A percentile compares a stretch with the other conserved stretches of the same genome.
Evolutionary conservation across 2,797 vertebrate species (phyloP).

Genomic region (Parotocinclus haroldoi): DNA sequence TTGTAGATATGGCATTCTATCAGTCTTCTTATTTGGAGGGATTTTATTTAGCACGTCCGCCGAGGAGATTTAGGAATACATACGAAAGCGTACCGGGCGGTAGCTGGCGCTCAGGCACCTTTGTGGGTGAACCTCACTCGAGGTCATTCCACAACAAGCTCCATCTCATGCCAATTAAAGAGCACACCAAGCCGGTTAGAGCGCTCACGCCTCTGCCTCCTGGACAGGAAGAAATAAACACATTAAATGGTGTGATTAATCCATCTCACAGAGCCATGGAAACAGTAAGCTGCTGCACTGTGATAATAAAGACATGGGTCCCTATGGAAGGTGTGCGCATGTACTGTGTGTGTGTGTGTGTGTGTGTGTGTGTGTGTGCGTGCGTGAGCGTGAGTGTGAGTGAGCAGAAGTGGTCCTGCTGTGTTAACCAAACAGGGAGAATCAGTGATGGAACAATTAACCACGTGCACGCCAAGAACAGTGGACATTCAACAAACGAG

Average conservation of each 20-base stretch:
- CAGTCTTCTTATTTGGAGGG: slow-evolving; percentile 40
- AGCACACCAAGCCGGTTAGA: slow-evolving; percentile 43
- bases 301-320: slow-evolving; percentile 50
- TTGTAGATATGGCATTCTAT: slow-evolving; percentile 48
- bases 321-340: slow-evolving; percentile 42
- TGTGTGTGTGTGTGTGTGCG: slow-evolving; percentile 23
- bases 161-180: slow-evolving; percentile 50
- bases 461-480: slow-evolving; percentile 21
- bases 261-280: slow-evolving; percentile 60
- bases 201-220: slow-evolving; percentile 55
- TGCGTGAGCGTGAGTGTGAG: slow-evolving; percentile 24
- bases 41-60: slow-evolving; percentile 43
- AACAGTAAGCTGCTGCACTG: slow-evolving; percentile 58
- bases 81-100: slow-evolving; percentile 18
- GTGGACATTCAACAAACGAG: neutral
- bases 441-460: slow-evolving; percentile 28
- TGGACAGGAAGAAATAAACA: slow-evolving; percentile 61
- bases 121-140: slow-evolving; percentile 23
- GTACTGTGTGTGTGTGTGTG: slow-evolving; percentile 20
- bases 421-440: slow-evolving; percentile 27
- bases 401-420: slow-evolving; percentile 23
- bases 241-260: slow-evolving; percentile 64
- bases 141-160: slow-evolving; percentile 35
- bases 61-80: slow-evolving; percentile 31
- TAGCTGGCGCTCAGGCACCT: slow-evolving; percentile 36